A percentile compares a stretch with the other conserved stretches of the same genome.
Conservation (phyloP, 1,140 invertebrate species). For the Penaeus indicus region DNA sequence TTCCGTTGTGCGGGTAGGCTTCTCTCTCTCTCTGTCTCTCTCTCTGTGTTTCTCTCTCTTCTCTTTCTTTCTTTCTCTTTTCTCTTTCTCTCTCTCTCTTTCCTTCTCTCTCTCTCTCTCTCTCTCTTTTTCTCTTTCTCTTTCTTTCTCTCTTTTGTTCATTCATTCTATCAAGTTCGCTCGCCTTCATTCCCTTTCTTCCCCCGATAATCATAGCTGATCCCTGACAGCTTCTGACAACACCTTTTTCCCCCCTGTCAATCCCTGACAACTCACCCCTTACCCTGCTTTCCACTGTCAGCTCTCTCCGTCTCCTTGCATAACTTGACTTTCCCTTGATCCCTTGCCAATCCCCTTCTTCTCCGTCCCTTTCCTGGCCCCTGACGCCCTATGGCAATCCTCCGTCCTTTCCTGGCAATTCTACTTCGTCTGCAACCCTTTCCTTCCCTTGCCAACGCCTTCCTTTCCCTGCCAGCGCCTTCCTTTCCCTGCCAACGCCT, state of each 20-base stretch:
- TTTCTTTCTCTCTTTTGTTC: not conserved
- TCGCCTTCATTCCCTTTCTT: too few relatives aligned
- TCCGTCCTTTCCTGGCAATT: not conserved
- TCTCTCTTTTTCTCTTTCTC: not conserved
- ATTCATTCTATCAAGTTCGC: not conserved
- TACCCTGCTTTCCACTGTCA: too few relatives aligned
- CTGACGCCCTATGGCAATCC: not conserved
- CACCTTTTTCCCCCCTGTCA: too few relatives aligned
- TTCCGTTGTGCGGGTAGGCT: not conserved
- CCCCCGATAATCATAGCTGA: too few relatives aligned
- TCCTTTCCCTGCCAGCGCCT: not conserved
- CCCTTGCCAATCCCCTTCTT: too few relatives aligned
- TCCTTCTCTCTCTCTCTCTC: not conserved
- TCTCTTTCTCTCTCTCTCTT: not conserved
- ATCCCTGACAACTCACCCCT: too few relatives aligned
- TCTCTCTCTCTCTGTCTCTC: not conserved
- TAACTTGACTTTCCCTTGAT: too few relatives aligned
- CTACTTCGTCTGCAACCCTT: not conserved
- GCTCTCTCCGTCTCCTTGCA: too few relatives aligned
- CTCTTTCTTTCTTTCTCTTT: not conserved
- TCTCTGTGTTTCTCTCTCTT: slow-evolving; percentile 41
- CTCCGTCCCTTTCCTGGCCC: too few relatives aligned
- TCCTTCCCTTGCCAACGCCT: not conserved
- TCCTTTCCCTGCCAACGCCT: not conserved
- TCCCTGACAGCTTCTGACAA: too few relatives aligned